Evolutionary conservation across 2,113 vertebrate genomes (phyloP).

Genomic region (Nymphicus hollandicus): DNA sequence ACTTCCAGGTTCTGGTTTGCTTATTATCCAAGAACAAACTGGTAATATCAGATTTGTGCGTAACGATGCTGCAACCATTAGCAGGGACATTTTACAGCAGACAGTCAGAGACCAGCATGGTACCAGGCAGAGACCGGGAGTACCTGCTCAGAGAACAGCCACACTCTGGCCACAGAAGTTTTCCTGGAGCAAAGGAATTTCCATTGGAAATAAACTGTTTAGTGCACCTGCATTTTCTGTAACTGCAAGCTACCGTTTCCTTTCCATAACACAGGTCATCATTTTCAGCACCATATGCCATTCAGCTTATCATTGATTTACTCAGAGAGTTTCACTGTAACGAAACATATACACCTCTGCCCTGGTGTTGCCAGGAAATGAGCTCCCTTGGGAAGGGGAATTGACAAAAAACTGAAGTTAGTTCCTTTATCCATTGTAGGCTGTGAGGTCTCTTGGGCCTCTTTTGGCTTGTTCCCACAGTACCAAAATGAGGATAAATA

Average conservation of each 20-base stretch:
- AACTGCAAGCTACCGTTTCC: background rate
- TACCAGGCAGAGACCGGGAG: background rate
- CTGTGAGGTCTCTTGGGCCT: background rate
- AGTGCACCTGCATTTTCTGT: background rate
- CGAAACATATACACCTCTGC: background rate
- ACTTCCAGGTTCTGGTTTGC: background rate
- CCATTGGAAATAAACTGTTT: background rate
- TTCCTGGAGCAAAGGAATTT: background rate
- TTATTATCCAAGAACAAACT: background rate
- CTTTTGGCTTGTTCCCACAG: background rate
- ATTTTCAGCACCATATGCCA: background rate
- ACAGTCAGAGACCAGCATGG: fast-evolving
- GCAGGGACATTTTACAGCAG: background rate
- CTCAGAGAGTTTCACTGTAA: background rate
- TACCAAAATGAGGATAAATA: background rate
- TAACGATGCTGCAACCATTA: background rate
- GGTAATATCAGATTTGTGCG: background rate
- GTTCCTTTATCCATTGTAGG: background rate
- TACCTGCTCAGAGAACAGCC: background rate
- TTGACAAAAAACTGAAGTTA: background rate
- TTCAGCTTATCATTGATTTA: background rate
- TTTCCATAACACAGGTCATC: background rate
- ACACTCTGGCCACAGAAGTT: background rate
- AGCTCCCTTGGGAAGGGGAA: background rate
- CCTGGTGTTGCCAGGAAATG: background rate